Evolutionary conservation across 2,113 vertebrate genomes (phyloP).

Genomic region (Rissa tridactyla): DNA sequence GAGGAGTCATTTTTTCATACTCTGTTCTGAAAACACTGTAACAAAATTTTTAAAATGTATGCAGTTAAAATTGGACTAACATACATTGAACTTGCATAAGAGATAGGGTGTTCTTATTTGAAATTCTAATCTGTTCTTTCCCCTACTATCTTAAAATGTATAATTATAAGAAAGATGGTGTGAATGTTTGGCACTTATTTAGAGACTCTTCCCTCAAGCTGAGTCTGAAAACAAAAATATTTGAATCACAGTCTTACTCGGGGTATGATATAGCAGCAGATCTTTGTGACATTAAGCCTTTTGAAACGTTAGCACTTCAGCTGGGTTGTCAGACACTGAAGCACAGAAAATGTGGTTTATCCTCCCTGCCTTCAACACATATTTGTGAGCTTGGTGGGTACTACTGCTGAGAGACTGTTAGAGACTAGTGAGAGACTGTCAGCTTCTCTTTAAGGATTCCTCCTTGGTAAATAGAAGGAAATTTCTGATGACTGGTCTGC

Average conservation of each 20-base stretch:
- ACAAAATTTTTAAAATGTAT: neutral
- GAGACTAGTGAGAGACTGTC: neutral
- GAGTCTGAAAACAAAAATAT: neutral
- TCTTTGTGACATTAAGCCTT: neutral
- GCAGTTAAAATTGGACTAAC: neutral
- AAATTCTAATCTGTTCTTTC: conserved; percentile 17
- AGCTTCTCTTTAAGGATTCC: neutral
- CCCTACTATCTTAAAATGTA: neutral
- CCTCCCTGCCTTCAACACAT: neutral
- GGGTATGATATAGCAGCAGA: neutral
- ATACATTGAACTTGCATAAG: neutral
- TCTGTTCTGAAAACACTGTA: neutral
- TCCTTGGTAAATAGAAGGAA: neutral
- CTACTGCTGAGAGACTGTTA: neutral
- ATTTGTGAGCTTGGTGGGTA: neutral
- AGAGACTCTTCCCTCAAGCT: neutral
- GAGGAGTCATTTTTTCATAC: neutral
- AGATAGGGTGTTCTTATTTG: neutral
- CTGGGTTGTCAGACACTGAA: neutral
- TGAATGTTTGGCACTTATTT: neutral
- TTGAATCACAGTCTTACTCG: neutral
- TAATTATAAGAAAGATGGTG: neutral
- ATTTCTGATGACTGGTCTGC: neutral
- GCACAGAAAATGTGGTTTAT: neutral
- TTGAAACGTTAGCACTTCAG: neutral